Evolutionary conservation across 1,140 invertebrate species (phyloP).

Genomic region (Micrasema minimum): DNA sequence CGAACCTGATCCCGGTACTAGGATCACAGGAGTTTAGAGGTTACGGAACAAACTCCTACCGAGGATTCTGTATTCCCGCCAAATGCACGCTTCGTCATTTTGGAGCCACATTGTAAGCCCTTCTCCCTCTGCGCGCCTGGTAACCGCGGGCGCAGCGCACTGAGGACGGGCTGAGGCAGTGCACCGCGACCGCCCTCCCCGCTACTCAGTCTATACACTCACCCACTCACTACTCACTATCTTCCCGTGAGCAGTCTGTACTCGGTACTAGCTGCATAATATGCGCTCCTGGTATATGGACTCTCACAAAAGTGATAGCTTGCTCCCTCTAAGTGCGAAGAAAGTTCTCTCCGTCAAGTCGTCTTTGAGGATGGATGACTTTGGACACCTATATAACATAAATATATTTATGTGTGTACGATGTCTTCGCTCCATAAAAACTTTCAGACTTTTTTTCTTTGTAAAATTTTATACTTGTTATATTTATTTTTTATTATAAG

Average conservation of each 20-base stretch:
- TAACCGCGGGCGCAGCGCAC: conserved; percentile 21
- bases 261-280: conserved; percentile 12
- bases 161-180: conserved; percentile 14
- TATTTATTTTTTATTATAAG: no score
- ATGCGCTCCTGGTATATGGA: conserved; percentile 20
- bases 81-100: neutral
- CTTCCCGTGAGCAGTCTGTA: no score
- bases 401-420: no score
- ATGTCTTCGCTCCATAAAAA: no score
- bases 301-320: conserved; percentile 28
- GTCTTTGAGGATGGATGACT: neutral
- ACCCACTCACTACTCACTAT: no score
- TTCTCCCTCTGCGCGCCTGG: conserved; percentile 17
- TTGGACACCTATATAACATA: no score
- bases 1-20: conserved; percentile 1
- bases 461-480: no score
- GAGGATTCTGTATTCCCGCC: conserved; percentile 17
- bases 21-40: conserved; percentile 16
- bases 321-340: no score
- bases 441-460: no score
- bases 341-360: neutral
- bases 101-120: neutral
- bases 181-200: conserved; percentile 1
- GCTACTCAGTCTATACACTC: neutral
- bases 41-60: neutral